Evolutionary conservation across 2,113 vertebrate species (phyloP), one percentile per base, ranked within the genome.

Genomic region (Nesogale talazaci): DNA sequence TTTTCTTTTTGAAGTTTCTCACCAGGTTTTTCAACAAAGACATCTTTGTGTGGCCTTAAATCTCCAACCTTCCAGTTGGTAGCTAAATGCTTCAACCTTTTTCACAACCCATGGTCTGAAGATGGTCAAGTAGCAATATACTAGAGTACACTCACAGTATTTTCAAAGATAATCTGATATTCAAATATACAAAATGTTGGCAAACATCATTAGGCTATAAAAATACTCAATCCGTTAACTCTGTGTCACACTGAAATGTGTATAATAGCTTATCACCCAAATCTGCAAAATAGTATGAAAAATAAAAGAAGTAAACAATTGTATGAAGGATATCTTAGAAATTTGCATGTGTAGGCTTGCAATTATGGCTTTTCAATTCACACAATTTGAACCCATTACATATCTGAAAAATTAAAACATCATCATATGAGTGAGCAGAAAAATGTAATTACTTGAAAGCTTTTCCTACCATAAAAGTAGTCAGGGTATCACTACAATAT

Each of bases 381-480:
- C 29, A 57, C 12, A 52, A 23, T 52, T 56, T 25, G 63, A 0
- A 12, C 40, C 81, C 75, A 67, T 67, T 67, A 57, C 6, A 57
- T 12, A 6, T n/a, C 17, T 92, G 27, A 59, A 22, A 79, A 70
- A 85, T 88, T 36, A 42, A 90, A 94, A 85, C 89, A 23, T 87
- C 78, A 84, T 27, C 15, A 8, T 34, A 72, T 27, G 14, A 0
- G 22, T 75, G 1, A 42, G 29, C 89, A 77, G 86, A 40, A 0
- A 46, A 46, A 22, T 56, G 63, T 27, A 65, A 76, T 29, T 52
- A 4, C 42, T 6, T 42, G 34, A 16, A 85, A 19, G 38, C 69
- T 11, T 86, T 86, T 80, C 31, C 80, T 52, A 56, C 10, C 8
- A 14, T 78, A n/a, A 83, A 82, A 94, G 65, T 86, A 83, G 75